phyloP scores from a whole-genome alignment of 92 coral and sea anemone genomes.

The Zoanthus gigantus region DNA sequence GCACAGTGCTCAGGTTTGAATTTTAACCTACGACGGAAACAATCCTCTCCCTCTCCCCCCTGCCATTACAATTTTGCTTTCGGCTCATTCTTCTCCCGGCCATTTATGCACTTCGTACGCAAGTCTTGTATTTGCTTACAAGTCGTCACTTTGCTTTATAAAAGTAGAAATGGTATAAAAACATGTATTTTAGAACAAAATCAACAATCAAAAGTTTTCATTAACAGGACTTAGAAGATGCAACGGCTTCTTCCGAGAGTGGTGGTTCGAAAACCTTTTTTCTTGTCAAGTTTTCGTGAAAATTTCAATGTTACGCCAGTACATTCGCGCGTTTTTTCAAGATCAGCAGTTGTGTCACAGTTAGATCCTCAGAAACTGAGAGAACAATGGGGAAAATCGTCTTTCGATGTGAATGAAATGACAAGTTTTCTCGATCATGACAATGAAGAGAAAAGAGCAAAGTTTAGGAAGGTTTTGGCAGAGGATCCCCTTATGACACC shows the following conservation, averaged over 20 bases:
- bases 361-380: slow-evolving; percentile 74
- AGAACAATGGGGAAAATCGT: slow-evolving; percentile 78
- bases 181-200: not conserved
- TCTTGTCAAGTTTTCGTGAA: not conserved
- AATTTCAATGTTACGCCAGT: not conserved
- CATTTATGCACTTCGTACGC: not conserved
- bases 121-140: not conserved
- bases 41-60: not conserved
- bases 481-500: slow-evolving; percentile 80
- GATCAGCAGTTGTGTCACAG: slow-evolving; percentile 44
- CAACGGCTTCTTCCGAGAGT: slow-evolving; percentile 27
- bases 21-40: too few relatives aligned
- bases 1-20: too few relatives aligned
- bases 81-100: not conserved
- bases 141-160: not conserved
- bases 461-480: slow-evolving; percentile 73
- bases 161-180: not conserved
- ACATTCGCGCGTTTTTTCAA: slow-evolving; percentile 52
- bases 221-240: slow-evolving; percentile 1
- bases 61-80: not conserved
- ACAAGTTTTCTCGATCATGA: slow-evolving; percentile 78
- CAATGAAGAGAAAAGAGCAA: slow-evolving; percentile 77
- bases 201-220: not conserved
- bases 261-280: not conserved
- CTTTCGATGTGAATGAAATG: slow-evolving; percentile 76